phyloP scores from a whole-genome alignment of 1,140 invertebrate species.

The Penaeus indicus region DNA sequence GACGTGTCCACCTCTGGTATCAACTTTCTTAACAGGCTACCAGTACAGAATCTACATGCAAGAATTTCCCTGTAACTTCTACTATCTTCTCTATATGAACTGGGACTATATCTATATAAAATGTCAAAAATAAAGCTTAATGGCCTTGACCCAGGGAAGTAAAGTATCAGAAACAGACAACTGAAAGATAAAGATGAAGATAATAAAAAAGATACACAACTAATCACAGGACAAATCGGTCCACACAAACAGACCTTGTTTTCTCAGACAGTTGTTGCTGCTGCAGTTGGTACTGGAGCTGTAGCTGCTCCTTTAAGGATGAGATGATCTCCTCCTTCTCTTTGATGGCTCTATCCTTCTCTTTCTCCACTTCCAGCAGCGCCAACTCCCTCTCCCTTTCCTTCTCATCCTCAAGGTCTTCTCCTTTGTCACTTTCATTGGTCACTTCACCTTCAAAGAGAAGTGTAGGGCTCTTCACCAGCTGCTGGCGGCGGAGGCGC shows the following conservation, averaged over 20 bases:
- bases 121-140: no score
- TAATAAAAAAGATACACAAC: no score
- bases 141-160: no score
- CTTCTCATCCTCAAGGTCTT: background rate
- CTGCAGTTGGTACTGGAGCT: constrained; percentile 34
- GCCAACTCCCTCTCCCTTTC: constrained; percentile 68
- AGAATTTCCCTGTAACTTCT: background rate
- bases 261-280: constrained; percentile 69
- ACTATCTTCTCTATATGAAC: no score
- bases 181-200: no score
- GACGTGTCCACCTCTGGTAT: no score
- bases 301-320: constrained; percentile 53
- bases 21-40: no score
- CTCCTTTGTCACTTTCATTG: constrained; percentile 8
- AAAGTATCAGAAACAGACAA: no score
- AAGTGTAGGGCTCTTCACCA: constrained; percentile 73
- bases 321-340: constrained; percentile 74
- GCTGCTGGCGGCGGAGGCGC: constrained; percentile 75
- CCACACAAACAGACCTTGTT: constrained; percentile 53
- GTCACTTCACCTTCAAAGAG: constrained; percentile 67
- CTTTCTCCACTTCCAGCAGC: constrained; percentile 74
- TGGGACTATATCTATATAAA: no score
- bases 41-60: background rate
- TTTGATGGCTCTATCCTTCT: constrained; percentile 77
- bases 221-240: background rate